These are phyloP conservation scores for Meda fulgida DNA, from an alignment of 2,797 vertebrate species.

Conservation along the genomic window DNA sequence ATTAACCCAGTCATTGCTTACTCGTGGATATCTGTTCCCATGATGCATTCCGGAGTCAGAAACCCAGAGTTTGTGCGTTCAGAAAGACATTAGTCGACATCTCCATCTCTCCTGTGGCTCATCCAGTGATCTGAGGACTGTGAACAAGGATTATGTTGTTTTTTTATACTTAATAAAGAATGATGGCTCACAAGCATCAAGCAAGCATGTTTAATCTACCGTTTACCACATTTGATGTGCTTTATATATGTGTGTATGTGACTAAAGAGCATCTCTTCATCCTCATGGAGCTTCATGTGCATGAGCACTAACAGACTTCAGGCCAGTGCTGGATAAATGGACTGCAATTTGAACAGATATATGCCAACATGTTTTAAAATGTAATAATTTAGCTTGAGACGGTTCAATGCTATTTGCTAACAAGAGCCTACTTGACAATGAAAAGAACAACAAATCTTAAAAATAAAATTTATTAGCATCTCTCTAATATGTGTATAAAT, in stretches of 20 bases:
- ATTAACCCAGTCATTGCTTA: no score
- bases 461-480: conserved; percentile 94
- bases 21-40: no score
- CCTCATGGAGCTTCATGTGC: neutral
- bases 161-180: no score
- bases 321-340: neutral
- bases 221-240: neutral
- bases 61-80: no score
- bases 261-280: neutral
- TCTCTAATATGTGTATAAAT: conserved; percentile 90
- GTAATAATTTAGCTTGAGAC: neutral
- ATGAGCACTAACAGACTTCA: neutral
- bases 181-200: neutral
- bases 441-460: conserved; percentile 81
- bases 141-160: no score
- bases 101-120: no score
- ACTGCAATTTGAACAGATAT: neutral
- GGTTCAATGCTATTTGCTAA: neutral
- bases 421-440: neutral
- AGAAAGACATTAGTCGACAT: no score
- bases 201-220: neutral
- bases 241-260: neutral
- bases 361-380: neutral
- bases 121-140: no score
- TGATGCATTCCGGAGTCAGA: no score